Evolutionary conservation across 2,113 vertebrate species (phyloP).

Genomic region (Syngnathus typhle): DNA sequence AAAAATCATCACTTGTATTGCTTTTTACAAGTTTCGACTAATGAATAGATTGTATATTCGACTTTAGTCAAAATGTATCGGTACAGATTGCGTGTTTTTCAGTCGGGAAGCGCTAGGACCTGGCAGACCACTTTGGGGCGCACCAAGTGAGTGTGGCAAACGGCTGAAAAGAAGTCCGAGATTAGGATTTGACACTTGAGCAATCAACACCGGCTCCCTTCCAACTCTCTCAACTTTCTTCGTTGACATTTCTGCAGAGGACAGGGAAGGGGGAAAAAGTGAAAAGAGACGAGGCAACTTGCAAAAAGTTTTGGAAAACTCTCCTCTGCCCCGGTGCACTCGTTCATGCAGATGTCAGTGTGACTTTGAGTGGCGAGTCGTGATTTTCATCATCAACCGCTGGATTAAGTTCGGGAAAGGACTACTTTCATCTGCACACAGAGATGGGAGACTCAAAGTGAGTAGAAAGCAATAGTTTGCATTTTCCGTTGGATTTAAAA

Average conservation of each 20-base stretch:
- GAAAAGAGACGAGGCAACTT: constrained; percentile 22
- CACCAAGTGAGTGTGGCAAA: constrained; percentile 60
- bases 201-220: constrained; percentile 22
- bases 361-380: constrained; percentile 14
- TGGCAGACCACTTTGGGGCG: not conserved
- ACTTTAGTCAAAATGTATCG: too few species aligned
- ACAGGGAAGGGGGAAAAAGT: constrained; percentile 2
- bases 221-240: not conserved
- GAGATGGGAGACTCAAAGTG: constrained; percentile 6
- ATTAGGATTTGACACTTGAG: constrained; percentile 51
- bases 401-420: constrained; percentile 36
- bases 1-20: too few species aligned
- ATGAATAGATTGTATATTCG: too few species aligned
- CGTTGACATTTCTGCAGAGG: not conserved
- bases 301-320: constrained; percentile 9
- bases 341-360: constrained; percentile 16
- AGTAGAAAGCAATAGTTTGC: not conserved
- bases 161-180: constrained; percentile 56
- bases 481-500: constrained; percentile 5
- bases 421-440: constrained; percentile 27
- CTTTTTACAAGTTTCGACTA: too few species aligned
- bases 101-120: constrained; percentile 77
- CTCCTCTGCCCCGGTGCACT: constrained; percentile 5
- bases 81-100: not conserved
- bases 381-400: constrained; percentile 18